Percentiles rank a stretch among this genome's conserved stretches.
phyloP scores from a whole-genome alignment of 2,797 vertebrate species.

The Pantherophis alleghaniensis region DNA sequence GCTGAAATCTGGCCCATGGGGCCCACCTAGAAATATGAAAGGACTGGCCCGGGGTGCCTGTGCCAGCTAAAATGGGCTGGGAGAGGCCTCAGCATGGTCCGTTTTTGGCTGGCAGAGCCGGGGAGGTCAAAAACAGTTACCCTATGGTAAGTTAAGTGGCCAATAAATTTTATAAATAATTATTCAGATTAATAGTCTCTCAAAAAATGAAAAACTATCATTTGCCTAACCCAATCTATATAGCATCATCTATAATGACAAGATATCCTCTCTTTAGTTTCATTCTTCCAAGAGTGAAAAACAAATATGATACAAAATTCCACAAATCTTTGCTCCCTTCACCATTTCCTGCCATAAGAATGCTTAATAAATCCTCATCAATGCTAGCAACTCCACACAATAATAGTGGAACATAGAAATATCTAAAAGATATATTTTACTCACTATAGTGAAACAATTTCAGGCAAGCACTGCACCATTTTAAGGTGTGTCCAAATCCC shows the following conservation, averaged over 20 bases:
- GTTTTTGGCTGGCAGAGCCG: too few relatives aligned
- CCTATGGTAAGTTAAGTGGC: not conserved
- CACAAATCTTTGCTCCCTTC: not conserved
- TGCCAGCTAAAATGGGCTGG: too few relatives aligned
- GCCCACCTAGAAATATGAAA: too few relatives aligned
- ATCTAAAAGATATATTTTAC: not conserved
- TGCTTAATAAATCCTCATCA: not conserved
- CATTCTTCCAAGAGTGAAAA: not conserved
- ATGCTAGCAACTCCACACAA: not conserved
- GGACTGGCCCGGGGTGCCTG: too few relatives aligned
- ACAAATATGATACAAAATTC: not conserved
- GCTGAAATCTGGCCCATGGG: too few relatives aligned
- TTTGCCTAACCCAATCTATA: not conserved
- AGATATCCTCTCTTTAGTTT: not conserved
- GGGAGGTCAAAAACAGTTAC: not conserved
- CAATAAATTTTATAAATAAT: too few relatives aligned
- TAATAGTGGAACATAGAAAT: not conserved
- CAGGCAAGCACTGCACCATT: not conserved
- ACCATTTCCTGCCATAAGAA: too few relatives aligned
- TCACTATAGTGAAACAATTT: not conserved
- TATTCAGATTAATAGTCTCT: not conserved
- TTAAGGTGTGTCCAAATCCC: not conserved
- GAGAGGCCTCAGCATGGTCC: too few relatives aligned
- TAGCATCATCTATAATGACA: not conserved
- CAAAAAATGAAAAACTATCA: not conserved